Base-by-base conservation (phyloP, 2,888 invertebrate genomes). In the Stenodema calcarata region DNA sequence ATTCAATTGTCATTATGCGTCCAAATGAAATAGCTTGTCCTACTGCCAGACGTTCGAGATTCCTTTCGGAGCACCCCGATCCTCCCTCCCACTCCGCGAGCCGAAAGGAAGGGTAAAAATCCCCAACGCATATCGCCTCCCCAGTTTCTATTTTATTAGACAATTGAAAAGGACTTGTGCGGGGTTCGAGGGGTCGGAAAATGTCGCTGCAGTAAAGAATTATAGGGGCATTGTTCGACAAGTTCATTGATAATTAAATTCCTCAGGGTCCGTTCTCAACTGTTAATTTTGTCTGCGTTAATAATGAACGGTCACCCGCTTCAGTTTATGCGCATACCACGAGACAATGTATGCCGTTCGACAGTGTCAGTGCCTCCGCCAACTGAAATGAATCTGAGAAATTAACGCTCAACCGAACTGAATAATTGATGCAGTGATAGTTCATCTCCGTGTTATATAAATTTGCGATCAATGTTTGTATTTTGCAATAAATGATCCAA, bases 211-310 rank as follows among this genome's bases (percentile, higher is more conserved):
- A 69, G 82, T 82, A 69, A 82, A 82, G 82, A 82, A 82, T 82
- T 82, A 82, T 82, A 62, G 69, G 82, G 62, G 28, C 82, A 82
- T 82, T 62, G 82, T 62, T 82, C 62, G 82, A 82, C 82, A 82
- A 82, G 82, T 82, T 82, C 82, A 82, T 82, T 82, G 82, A 82
- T 82, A 82, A 82, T 82, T 82, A 82, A 82, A 82, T 82, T 82
- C 82, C 82, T 30, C 70, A 35, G 47, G 41, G 82, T 69, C 82
- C 82, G 42, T 62, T 62, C 82, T 41, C 23, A 69, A 62, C 70
- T 70, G 82, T 82, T 82, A 62, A 82, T 82, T 82, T 62, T 69
- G 41, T 42, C 62, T 42, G 82, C 82, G 42, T 82, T 82, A 69
- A 82, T 82, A 82, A 82, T 82, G 82, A 82, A 82, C 42, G 62